Evolutionary conservation across 2,113 vertebrate species (phyloP).

Genomic region (Synodontis membranacea): DNA sequence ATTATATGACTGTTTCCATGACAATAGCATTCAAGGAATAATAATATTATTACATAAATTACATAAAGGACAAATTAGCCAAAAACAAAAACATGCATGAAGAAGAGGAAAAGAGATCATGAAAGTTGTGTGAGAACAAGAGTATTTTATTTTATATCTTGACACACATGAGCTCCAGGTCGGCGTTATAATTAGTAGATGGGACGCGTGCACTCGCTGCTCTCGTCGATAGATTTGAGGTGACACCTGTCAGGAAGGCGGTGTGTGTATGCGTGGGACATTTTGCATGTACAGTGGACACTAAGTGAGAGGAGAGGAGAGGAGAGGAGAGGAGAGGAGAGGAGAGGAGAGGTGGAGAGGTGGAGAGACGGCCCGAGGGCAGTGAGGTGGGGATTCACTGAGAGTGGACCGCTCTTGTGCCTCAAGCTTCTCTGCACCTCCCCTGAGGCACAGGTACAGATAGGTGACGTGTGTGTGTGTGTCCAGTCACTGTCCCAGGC

Average conservation of each 20-base stretch:
- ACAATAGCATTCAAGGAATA: no score
- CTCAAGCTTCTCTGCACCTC: constrained; percentile 62
- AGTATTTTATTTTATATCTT: no score
- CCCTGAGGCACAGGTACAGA: constrained; percentile 61
- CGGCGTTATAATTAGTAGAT: constrained; percentile 67
- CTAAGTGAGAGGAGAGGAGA: constrained; percentile 66
- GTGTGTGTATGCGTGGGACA: constrained; percentile 60
- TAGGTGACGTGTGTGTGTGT: constrained; percentile 61
- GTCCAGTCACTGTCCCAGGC: constrained; percentile 67
- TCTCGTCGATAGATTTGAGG: constrained; percentile 67
- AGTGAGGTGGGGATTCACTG: constrained; percentile 57
- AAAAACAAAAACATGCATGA: background rate
- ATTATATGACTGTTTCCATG: background rate
- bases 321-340: constrained; percentile 57
- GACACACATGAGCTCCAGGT: constrained; percentile 62
- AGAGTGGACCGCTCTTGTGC: constrained; percentile 64
- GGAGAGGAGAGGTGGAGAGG: constrained; percentile 58
- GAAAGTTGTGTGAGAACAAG: background rate
- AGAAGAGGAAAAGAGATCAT: background rate
- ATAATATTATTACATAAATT: background rate
- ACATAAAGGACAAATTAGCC: background rate
- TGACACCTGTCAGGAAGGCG: constrained; percentile 71
- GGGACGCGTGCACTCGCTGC: constrained; percentile 45
- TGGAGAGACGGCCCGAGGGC: constrained; percentile 65
- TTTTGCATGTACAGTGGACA: constrained; percentile 64